Percentiles rank a stretch among this genome's conserved stretches.
These are phyloP conservation scores for Ammospiza caudacuta DNA, from an alignment of 2,113 vertebrate species.

Conservation along the genomic window DNA sequence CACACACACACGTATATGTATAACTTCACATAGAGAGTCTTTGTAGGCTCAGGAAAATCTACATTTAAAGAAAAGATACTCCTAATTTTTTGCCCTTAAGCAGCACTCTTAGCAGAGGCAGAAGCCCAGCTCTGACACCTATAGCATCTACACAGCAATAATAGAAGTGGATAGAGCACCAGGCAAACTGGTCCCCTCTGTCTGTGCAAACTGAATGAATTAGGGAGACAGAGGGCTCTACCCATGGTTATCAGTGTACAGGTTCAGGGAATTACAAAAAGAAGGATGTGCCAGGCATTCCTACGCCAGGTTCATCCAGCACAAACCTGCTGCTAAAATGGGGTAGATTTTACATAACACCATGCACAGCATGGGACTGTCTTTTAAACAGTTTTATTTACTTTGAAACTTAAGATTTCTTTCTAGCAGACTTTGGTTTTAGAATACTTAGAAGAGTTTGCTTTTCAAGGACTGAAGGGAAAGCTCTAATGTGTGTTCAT, in stretches of 20 bases:
- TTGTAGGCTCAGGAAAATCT: neutral
- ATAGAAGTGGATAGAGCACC: neutral
- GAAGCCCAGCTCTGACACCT: neutral
- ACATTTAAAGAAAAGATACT: neutral
- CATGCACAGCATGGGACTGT: fast-evolving
- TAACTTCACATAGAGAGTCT: neutral
- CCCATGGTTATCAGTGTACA: fast-evolving
- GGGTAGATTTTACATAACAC: neutral
- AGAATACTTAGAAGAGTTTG: neutral
- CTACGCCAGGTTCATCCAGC: neutral
- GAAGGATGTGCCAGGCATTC: fast-evolving
- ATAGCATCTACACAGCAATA: neutral
- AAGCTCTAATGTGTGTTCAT: neutral
- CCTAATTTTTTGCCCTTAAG: neutral
- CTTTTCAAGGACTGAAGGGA: neutral
- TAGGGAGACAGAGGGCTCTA: neutral
- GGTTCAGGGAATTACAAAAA: neutral
- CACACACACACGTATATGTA: fast-evolving
- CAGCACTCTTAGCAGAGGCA: neutral
- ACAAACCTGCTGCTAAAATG: neutral
- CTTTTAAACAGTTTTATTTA: neutral
- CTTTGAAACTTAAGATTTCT: neutral
- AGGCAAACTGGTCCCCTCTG: neutral
- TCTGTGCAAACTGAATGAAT: neutral
- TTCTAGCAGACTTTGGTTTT: neutral